Percentiles rank a stretch among this genome's conserved stretches.
phyloP scores from a whole-genome alignment of 2,113 vertebrate species.

The Tapirus terrestris region DNA sequence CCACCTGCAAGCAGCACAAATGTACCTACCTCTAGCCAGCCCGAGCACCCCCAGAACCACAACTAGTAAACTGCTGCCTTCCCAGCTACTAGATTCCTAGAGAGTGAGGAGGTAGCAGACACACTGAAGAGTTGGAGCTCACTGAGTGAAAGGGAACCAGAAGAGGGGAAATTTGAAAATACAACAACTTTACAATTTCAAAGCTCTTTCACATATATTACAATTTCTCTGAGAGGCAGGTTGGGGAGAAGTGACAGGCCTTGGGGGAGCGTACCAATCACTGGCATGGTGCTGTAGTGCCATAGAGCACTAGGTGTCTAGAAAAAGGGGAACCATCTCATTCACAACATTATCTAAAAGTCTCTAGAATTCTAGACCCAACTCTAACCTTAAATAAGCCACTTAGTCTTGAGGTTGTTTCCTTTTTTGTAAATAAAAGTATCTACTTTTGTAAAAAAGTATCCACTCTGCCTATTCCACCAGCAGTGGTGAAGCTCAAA shows the following conservation, averaged over 20 bases:
- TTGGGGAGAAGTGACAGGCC: not conserved
- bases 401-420: not conserved
- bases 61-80: not conserved
- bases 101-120: not conserved
- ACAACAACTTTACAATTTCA: not conserved
- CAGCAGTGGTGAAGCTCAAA: not conserved
- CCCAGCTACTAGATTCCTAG: not conserved
- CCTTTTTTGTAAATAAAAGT: not conserved
- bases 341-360: not conserved
- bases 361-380: not conserved
- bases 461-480: not conserved
- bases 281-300: not conserved
- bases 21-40: not conserved
- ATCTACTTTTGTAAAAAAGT: not conserved
- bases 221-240: not conserved
- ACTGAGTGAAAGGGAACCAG: not conserved
- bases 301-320: not conserved
- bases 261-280: not conserved
- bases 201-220: not conserved
- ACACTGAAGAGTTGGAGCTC: not conserved
- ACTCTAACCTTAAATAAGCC: not conserved
- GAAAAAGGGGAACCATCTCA: not conserved
- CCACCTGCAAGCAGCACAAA: not conserved
- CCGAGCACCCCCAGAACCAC: not conserved
- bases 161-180: not conserved